Percentiles rank a stretch among this genome's conserved stretches.
Evolutionary conservation across 2,888 invertebrate genomes (phyloP).

Genomic region (Pseudanteris insignis): DNA sequence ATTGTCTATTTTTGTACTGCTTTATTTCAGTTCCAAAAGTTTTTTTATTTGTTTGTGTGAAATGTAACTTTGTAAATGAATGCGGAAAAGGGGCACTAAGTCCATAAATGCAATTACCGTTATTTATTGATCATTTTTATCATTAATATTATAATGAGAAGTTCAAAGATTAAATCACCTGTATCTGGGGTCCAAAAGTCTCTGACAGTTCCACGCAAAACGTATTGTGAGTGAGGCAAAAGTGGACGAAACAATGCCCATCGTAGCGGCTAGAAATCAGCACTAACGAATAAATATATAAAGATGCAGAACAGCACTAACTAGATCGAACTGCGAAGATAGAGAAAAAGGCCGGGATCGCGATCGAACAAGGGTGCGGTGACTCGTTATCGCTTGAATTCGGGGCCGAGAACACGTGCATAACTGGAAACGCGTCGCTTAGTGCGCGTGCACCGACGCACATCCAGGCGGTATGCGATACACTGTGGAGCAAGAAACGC

Average conservation of each 20-base stretch:
- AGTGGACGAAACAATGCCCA: slow-evolving; percentile 55
- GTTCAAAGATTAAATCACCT: slow-evolving; percentile 45
- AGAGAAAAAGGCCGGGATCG: too few relatives aligned
- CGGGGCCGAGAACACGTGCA: neutral
- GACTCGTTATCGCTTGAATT: slow-evolving; percentile 12
- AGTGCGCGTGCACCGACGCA: slow-evolving; percentile 13
- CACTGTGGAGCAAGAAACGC: too few relatives aligned
- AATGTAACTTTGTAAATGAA: too few relatives aligned
- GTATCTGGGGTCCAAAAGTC: slow-evolving; percentile 53
- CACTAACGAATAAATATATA: neutral
- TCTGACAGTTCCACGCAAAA: slow-evolving; percentile 55
- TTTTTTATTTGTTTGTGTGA: too few relatives aligned
- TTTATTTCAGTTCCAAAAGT: too few relatives aligned
- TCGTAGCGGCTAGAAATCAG: slow-evolving; percentile 1
- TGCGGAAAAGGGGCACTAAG: too few relatives aligned
- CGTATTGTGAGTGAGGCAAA: slow-evolving; percentile 52
- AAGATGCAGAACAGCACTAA: neutral
- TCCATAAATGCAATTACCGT: too few relatives aligned
- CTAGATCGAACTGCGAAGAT: neutral
- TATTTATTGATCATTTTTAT: too few relatives aligned
- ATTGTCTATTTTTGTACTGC: too few relatives aligned
- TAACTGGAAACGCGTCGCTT: neutral
- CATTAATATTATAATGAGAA: too few relatives aligned
- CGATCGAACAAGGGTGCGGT: neutral
- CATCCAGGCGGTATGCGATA: too few relatives aligned